These are phyloP conservation scores for Ptychochromis oligacanthus DNA, from an alignment of 2,113 vertebrate genomes.

Conservation along the genomic window DNA sequence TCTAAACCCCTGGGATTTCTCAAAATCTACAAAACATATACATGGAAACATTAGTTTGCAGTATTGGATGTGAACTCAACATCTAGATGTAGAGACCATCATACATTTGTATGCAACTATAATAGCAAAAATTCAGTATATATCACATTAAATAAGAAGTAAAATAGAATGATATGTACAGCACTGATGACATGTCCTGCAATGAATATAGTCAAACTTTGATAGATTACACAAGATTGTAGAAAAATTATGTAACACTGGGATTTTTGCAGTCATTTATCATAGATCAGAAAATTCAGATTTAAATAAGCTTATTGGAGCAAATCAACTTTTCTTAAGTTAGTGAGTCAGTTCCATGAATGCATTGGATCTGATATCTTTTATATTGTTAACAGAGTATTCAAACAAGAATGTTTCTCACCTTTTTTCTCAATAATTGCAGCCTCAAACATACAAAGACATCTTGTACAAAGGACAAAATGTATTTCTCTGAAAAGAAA, in stretches of 20 bases:
- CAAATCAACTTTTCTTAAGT: background rate
- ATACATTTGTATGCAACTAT: background rate
- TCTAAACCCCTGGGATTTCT: conserved; percentile 44
- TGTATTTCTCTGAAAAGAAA: background rate
- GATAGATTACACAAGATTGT: conserved; percentile 42
- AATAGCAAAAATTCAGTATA: background rate
- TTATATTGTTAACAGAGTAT: background rate
- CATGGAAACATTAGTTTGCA: conserved; percentile 4
- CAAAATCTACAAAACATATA: conserved; percentile 44
- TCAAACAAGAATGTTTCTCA: background rate
- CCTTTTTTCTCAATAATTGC: background rate
- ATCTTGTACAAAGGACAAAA: conserved; percentile 23
- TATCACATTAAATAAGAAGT: background rate
- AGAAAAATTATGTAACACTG: conserved; percentile 30
- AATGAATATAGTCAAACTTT: conserved; percentile 28
- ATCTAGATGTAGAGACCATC: conserved; percentile 23
- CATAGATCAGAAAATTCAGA: conserved; percentile 12
- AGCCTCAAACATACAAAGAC: conserved; percentile 7
- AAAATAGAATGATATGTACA: background rate
- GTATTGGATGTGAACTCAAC: conserved; percentile 1
- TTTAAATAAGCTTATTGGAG: conserved; percentile 5
- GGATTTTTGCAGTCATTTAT: background rate
- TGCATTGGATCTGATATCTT: background rate
- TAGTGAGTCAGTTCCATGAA: background rate
- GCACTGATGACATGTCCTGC: conserved; percentile 16